phyloP scores from a whole-genome alignment of 2,888 invertebrate species.

The Cryptops parisi region DNA sequence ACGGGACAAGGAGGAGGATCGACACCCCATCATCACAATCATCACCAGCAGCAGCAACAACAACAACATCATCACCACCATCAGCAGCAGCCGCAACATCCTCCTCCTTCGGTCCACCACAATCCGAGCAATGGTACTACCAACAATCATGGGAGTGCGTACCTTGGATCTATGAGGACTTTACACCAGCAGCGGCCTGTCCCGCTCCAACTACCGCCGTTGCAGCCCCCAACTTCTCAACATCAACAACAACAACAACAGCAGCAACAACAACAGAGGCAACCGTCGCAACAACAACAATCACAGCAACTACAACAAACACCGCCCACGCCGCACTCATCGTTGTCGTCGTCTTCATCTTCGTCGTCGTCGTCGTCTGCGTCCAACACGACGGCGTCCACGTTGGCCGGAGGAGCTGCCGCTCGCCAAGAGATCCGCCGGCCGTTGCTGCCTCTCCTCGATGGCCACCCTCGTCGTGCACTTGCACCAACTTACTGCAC shows the following conservation, averaged over 20 bases:
- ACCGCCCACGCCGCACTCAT: constrained; percentile 16
- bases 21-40: neutral
- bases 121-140: no score
- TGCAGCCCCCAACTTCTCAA: constrained; percentile 11
- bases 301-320: constrained; percentile 16
- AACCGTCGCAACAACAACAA: constrained; percentile 4
- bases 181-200: no score
- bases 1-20: neutral
- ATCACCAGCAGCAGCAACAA: neutral
- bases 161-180: neutral
- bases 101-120: no score
- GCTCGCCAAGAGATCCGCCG: neutral
- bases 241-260: constrained; percentile 8
- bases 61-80: no score
- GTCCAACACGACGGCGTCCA: neutral
- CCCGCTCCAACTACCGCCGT: constrained; percentile 15
- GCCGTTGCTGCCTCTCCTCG: neutral
- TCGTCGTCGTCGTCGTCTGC: neutral
- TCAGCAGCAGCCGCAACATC: no score
- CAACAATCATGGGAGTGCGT: neutral
- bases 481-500: neutral
- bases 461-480: neutral
- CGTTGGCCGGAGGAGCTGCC: neutral
- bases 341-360: constrained; percentile 14
- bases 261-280: constrained; percentile 16